A percentile compares a stretch with the other conserved stretches of the same genome.
Conservation (phyloP, 2,113 vertebrate species). For the Zosterops borbonicus region DNA sequence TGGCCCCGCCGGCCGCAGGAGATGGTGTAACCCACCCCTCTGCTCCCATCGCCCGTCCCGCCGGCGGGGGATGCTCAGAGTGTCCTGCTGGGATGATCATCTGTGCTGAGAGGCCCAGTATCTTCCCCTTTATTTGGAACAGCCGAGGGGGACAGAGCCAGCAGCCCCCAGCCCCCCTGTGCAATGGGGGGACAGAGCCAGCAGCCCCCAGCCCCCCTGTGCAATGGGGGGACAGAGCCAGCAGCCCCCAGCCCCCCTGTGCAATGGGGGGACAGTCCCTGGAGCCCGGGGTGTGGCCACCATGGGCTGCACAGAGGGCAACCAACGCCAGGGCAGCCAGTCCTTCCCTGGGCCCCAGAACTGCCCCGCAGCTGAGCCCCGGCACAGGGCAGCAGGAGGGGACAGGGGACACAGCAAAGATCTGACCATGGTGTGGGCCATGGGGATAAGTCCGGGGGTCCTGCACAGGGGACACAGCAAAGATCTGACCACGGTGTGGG, state of each 20-base stretch:
- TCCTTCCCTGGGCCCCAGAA: rapidly evolving
- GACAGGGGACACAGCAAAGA: rapidly evolving
- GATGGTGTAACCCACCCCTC: rapidly evolving
- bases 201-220: rapidly evolving
- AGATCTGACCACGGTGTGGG: rapidly evolving
- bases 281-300: not conserved
- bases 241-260: rapidly evolving
- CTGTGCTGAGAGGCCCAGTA: not conserved
- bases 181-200: not conserved
- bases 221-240: no score
- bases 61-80: rapidly evolving
- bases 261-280: not conserved
- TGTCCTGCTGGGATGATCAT: rapidly evolving
- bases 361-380: rapidly evolving
- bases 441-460: not conserved
- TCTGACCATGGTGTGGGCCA: rapidly evolving
- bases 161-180: rapidly evolving
- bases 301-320: rapidly evolving
- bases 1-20: not conserved
- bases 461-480: rapidly evolving
- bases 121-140: rapidly evolving
- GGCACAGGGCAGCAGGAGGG: rapidly evolving
- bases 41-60: not conserved
- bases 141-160: not conserved
- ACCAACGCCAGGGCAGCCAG: rapidly evolving